phyloP scores from a whole-genome alignment of 2,888 invertebrate species.

The Synergus umbraculus region DNA sequence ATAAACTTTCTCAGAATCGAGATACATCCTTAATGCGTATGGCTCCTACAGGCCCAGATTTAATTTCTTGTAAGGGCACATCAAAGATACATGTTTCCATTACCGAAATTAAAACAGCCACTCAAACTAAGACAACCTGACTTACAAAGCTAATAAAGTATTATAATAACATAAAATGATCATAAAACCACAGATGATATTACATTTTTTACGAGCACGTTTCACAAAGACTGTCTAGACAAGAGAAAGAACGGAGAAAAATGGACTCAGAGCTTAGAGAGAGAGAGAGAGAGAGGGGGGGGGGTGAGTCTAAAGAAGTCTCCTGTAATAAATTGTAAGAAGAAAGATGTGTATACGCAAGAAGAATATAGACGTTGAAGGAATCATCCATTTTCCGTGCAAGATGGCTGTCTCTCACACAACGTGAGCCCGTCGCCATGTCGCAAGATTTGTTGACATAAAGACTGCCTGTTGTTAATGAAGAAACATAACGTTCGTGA shows the following conservation, averaged over 20 bases:
- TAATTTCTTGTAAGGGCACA: constrained; percentile 39
- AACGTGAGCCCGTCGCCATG: constrained; percentile 40
- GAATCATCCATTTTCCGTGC: constrained; percentile 64
- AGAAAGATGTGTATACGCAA: constrained; percentile 50
- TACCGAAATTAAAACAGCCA: constrained; percentile 28
- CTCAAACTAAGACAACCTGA: constrained; percentile 13
- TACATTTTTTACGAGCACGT: constrained; percentile 49
- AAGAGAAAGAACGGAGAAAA: constrained; percentile 40
- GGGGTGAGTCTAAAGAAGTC: constrained; percentile 53
- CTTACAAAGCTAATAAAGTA: not conserved
- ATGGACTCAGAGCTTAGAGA: constrained; percentile 26
- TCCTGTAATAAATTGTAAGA: constrained; percentile 58
- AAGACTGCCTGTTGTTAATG: constrained; percentile 74
- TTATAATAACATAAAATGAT: not conserved
- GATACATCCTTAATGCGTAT: constrained; percentile 44
- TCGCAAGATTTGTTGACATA: constrained; percentile 74
- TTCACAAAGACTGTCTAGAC: constrained; percentile 55
- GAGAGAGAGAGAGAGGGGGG: constrained; percentile 35
- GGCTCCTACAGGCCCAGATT: constrained; percentile 28
- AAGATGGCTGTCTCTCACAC: constrained; percentile 63
- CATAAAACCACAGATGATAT: not conserved
- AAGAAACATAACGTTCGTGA: constrained; percentile 73
- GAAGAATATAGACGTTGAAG: constrained; percentile 54
- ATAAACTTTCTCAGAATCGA: constrained; percentile 41
- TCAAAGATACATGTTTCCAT: constrained; percentile 33